Evolutionary conservation across 1,140 invertebrate species (phyloP), one percentile per base, ranked within the genome.

Genomic region (Drosophila suzukii): DNA sequence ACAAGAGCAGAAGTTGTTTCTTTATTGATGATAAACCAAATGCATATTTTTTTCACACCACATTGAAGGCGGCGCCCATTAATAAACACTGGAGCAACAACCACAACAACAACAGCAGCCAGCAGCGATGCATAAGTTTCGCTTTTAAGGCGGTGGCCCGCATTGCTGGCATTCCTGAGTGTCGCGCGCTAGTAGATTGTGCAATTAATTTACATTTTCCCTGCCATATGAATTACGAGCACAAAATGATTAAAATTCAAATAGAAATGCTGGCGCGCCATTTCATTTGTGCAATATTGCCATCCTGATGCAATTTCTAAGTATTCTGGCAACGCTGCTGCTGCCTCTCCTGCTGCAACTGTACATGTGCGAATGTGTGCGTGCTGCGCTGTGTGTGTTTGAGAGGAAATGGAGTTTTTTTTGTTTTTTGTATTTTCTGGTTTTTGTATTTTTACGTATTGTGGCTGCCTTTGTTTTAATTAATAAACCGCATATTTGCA

Each of bases 401-500:
- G 58, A 62, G 65, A 78, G 80, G 84, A 88, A 86, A 68, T 86
- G 67, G 54, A 88, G 79, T 88, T 80, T 70, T 60, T 56, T 49
- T 85, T 34, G 41, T 13, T 76, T 68, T 60, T 46, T 81, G 20
- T 39, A 30, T 7, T 38, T 20, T 38, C n/a, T 76, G 57, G 60
- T 63, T 60, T 47, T 46, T 80, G 20, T 39, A 30, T 7, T 38
- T 61, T 76, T 70, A 70, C 50, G 77, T 78, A 58, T 61, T 78
- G 34, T 54, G 43, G 51, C 49, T 78, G 78, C 60, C 65, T 67
- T 84, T 88, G 75, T 84, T 89, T 84, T 84, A 89, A 89, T 89
- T 89, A 89, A 89, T 89, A 90, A 76, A 79, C 85, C 85, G 84
- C 84, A 89, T 89, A 90, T 89, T 89, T 89, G 85, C 77, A 70